These are phyloP conservation scores for Phalera bucephala DNA, from an alignment of 2,888 invertebrate species.

Conservation along the genomic window DNA sequence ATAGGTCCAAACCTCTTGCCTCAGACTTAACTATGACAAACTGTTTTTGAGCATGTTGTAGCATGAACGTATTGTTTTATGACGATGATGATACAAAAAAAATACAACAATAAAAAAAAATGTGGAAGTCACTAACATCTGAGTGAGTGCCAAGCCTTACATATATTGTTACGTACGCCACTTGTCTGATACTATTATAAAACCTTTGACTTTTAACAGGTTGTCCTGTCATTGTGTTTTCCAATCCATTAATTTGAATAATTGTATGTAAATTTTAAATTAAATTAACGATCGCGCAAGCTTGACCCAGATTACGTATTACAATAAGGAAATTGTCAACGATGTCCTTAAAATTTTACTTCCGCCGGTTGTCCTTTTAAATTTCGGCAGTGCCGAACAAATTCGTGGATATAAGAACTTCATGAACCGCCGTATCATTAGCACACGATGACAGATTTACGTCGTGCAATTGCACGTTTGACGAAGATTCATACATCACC, in stretches of 20 bases:
- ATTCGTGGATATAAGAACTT: conserved; percentile 34
- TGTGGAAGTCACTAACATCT: too few relatives aligned
- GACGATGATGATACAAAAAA: too few relatives aligned
- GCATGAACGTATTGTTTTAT: too few relatives aligned
- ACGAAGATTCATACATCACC: neutral
- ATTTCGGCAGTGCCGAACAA: conserved; percentile 38
- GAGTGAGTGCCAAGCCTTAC: too few relatives aligned
- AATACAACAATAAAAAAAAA: too few relatives aligned
- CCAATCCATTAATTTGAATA: conserved; percentile 20
- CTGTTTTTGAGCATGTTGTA: too few relatives aligned
- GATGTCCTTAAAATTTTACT: conserved; percentile 36
- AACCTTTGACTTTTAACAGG: conserved; percentile 8
- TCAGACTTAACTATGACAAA: too few relatives aligned
- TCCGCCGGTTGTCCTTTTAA: conserved; percentile 33
- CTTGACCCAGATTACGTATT: conserved; percentile 25
- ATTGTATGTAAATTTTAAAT: conserved; percentile 18
- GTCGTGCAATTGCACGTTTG: conserved; percentile 8
- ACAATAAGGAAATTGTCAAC: conserved; percentile 38
- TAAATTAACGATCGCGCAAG: conserved; percentile 17
- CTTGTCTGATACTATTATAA: too few relatives aligned
- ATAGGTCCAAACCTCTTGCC: too few relatives aligned
- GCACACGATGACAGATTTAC: conserved; percentile 49
- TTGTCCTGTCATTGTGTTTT: conserved; percentile 12
- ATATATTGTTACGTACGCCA: too few relatives aligned
- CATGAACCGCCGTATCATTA: conserved; percentile 38